Percentiles rank a stretch among this genome's conserved stretches.
Evolutionary conservation across 2,888 invertebrate species (phyloP).

Genomic region (Molorchus minor): DNA sequence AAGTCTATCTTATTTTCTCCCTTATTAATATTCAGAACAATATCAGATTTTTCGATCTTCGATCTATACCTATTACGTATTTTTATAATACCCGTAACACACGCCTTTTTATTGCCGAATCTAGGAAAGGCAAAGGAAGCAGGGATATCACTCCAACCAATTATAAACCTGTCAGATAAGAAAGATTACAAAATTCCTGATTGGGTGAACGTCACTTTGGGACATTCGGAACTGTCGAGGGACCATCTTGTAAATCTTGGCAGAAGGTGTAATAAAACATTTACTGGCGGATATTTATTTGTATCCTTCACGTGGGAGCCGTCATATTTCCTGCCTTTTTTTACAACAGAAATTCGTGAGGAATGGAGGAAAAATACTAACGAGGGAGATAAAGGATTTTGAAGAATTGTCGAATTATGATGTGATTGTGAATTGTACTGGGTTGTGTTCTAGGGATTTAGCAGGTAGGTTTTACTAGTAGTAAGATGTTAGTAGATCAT

Average conservation of each 20-base stretch:
- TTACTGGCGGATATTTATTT: conserved; percentile 69
- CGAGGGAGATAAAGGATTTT: conserved; percentile 65
- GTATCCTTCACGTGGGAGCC: conserved; percentile 76
- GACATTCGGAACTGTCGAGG: conserved; percentile 55
- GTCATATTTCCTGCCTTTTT: conserved; percentile 71
- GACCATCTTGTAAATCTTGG: conserved; percentile 58
- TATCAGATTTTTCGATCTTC: too few species aligned
- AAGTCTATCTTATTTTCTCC: too few species aligned
- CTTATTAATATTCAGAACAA: too few species aligned
- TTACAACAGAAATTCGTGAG: conserved; percentile 70
- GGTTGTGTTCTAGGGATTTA: conserved; percentile 72
- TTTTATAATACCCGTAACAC: too few species aligned
- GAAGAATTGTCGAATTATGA: conserved; percentile 65
- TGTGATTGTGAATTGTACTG: conserved; percentile 83
- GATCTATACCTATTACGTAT: not conserved
- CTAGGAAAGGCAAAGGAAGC: conserved; percentile 46
- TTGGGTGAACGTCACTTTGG: conserved; percentile 64
- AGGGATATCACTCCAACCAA: conserved; percentile 47
- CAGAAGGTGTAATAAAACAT: conserved; percentile 56
- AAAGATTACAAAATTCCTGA: conserved; percentile 51
- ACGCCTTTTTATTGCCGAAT: not conserved
- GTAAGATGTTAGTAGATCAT: not conserved
- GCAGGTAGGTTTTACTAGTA: conserved; percentile 51
- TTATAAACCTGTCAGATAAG: conserved; percentile 50
- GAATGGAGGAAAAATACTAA: conserved; percentile 68